Conservation (phyloP, 2,113 vertebrate species). For the Dicaeum eximium region DNA sequence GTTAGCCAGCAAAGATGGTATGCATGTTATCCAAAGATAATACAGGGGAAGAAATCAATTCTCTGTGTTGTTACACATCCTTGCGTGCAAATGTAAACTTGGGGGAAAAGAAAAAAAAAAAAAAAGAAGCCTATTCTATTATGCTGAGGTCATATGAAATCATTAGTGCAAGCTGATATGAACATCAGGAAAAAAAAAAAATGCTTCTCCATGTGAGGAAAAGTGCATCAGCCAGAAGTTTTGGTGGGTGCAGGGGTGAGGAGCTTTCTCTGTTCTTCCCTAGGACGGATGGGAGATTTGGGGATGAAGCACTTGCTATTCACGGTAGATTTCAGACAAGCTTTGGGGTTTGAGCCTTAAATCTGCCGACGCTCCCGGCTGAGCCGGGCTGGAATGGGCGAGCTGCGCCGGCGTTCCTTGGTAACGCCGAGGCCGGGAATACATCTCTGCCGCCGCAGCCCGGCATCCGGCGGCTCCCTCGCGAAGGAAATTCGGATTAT, state of each 20-base stretch:
- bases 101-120: background rate
- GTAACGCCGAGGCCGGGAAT: background rate
- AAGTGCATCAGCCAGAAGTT: background rate
- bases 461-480: background rate
- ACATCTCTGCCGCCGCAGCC: background rate
- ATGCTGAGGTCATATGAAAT: conserved; percentile 47
- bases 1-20: conserved; percentile 48
- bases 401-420: background rate
- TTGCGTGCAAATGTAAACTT: conserved; percentile 65
- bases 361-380: accelerated
- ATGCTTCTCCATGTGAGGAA: background rate
- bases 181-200: background rate
- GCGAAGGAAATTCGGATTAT: background rate
- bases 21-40: conserved; percentile 44
- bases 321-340: background rate
- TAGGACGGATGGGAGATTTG: background rate
- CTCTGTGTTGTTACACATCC: conserved; percentile 64
- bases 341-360: background rate
- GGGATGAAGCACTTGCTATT: accelerated
- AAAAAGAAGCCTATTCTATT: background rate
- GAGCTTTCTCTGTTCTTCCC: background rate
- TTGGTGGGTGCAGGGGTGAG: background rate
- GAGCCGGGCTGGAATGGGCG: background rate
- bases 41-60: conserved; percentile 55
- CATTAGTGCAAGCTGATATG: background rate